Evolutionary conservation across 1,140 invertebrate species (phyloP), one percentile per base, ranked within the genome.

Genomic region (Drosophila albomicans): DNA sequence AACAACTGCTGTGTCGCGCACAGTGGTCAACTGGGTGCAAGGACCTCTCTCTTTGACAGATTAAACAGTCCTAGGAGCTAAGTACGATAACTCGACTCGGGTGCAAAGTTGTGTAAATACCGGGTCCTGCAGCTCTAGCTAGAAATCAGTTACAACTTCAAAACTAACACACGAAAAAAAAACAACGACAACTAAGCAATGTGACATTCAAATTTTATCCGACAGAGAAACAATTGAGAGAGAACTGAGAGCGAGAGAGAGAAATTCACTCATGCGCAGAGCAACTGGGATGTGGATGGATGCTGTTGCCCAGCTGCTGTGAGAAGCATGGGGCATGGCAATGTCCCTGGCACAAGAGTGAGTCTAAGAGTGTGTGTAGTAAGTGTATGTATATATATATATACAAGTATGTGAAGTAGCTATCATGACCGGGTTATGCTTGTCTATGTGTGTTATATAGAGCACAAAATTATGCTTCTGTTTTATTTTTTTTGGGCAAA

Each of bases 51-150:
- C 35, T 6, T 32, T 32, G 35, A 69, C 61, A 58, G 63, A 25
- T 65, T 28, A 62, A 66, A 82, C 75, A 87, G 84, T 88, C 82
- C 79, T 86, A 87, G 79, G 79, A 86, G 64, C 82, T 64, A 62
- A 62, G 30, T 69, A 52, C 43, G 20, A 32, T 52, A 6, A 61
- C 25, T 25, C 20, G 20, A 54, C 52, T 13, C 41, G 15, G 15
- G 48, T 62, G 59, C 38, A 45, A 15, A 62, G 5, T 32, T 32
- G 51, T 43, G 3, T 7, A 3, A n/a, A 13, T 13, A 48, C 38
- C 28, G 20, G 48, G 30, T 35, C 54, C 70, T 72, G n/a, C 49
- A 69, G 43, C 43, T 49, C 43, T 49, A 56, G 6, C 1, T n/a
- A 69, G 43, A 45, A 52, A 38, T 30, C 35, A 25, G 35, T 41